These are phyloP conservation scores for Lucinisca nassula DNA, from an alignment of 2,888 invertebrate species.

Conservation along the genomic window DNA sequence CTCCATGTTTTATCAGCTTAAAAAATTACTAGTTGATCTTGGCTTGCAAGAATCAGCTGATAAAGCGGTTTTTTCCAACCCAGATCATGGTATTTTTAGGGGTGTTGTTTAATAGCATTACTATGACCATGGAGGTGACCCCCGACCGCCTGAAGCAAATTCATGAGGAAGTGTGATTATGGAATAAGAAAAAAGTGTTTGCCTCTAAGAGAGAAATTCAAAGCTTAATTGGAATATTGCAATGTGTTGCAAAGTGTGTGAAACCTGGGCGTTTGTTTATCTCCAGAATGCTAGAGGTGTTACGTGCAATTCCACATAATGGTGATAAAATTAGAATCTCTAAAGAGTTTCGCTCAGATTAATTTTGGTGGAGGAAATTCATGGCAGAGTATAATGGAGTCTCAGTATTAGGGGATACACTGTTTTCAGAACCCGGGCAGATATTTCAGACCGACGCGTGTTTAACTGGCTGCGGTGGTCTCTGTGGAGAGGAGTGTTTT, in stretches of 20 bases:
- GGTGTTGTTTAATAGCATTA: background rate
- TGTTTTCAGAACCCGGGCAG: background rate
- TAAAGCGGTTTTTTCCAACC: background rate
- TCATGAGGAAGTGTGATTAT: background rate
- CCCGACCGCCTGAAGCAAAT: background rate
- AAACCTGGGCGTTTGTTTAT: background rate
- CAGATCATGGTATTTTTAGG: background rate
- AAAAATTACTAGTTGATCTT: background rate
- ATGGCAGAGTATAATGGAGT: background rate
- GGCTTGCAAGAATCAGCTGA: background rate
- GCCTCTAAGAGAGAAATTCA: background rate
- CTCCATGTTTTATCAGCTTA: background rate
- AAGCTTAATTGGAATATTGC: background rate
- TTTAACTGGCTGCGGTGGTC: background rate
- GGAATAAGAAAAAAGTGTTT: background rate
- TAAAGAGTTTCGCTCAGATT: background rate
- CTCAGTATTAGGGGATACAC: background rate
- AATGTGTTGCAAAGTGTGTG: background rate
- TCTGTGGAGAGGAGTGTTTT: background rate
- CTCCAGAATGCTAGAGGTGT: background rate
- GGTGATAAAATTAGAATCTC: background rate
- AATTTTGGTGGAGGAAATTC: background rate
- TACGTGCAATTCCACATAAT: background rate
- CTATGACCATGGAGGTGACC: background rate
- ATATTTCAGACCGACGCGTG: background rate